Evolutionary conservation across 2,797 vertebrate genomes (phyloP).

Genomic region (Urocyon cinereoargenteus): DNA sequence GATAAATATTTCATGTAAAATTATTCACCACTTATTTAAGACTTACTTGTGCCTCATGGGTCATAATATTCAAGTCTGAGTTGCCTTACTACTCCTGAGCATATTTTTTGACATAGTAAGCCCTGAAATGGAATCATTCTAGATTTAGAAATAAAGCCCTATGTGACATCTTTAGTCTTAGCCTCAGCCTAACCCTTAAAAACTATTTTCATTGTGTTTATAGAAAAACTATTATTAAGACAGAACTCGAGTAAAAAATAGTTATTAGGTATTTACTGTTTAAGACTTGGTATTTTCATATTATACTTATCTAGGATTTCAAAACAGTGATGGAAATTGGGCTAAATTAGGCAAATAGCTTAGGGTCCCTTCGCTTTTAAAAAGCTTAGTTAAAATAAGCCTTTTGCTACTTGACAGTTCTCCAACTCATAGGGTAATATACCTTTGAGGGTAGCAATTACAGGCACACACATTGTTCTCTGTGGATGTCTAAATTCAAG

Average conservation of each 20-base stretch:
- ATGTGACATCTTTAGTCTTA: background rate
- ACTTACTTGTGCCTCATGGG: background rate
- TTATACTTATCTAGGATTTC: conserved; percentile 18
- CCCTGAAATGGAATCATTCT: conserved; percentile 25
- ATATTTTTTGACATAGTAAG: background rate
- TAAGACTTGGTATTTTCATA: conserved; percentile 56
- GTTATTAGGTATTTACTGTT: background rate
- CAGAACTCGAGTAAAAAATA: conserved; percentile 2
- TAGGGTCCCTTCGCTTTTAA: conserved; percentile 13
- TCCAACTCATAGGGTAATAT: background rate
- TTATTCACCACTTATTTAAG: background rate
- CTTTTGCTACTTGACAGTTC: background rate
- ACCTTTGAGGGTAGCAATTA: background rate
- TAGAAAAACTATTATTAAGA: background rate
- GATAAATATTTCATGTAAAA: conserved; percentile 39
- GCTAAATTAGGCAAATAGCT: conserved; percentile 35
- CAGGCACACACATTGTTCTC: background rate
- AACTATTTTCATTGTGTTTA: conserved; percentile 46
- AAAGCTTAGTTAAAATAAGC: background rate
- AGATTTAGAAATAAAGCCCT: conserved; percentile 43
- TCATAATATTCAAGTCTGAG: background rate
- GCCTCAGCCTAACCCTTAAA: background rate
- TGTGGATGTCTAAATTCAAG: conserved; percentile 16
- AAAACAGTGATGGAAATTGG: conserved; percentile 31
- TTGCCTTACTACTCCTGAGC: background rate